A percentile compares a stretch with the other conserved stretches of the same genome.
These are phyloP conservation scores for Planiliza haematocheilus DNA, from an alignment of 2,113 vertebrate genomes.

Conservation along the genomic window DNA sequence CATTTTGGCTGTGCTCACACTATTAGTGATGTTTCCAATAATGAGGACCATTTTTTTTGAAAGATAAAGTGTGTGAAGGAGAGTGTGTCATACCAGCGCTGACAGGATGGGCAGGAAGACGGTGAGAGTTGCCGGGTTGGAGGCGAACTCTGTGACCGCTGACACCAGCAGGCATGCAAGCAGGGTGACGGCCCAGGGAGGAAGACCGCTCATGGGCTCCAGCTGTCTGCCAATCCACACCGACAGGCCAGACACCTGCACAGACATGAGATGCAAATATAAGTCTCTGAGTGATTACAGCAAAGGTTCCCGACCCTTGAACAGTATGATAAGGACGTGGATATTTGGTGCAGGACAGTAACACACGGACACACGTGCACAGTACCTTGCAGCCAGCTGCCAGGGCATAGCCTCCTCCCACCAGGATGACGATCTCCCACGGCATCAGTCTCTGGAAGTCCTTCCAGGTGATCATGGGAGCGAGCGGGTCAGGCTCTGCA, in stretches of 20 bases:
- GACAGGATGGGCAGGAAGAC: conserved; percentile 98
- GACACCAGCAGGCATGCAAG: conserved; percentile 96
- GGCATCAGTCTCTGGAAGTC: conserved; percentile 99
- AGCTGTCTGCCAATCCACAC: conserved; percentile 97
- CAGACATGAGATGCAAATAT: conserved; percentile 10
- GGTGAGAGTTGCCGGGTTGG: conserved; percentile 97
- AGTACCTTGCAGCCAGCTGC: conserved; percentile 97
- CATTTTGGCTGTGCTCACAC: no score
- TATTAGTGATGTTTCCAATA: no score
- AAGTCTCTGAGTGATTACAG: no score
- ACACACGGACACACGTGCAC: background rate
- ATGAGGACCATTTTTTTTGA: no score
- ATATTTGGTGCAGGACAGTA: background rate
- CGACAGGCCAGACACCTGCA: conserved; percentile 91
- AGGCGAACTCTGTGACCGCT: conserved; percentile 95
- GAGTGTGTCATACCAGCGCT: conserved; percentile 86
- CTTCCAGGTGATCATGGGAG: conserved; percentile 97
- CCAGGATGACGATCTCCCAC: conserved; percentile 98
- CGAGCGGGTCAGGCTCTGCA: conserved; percentile 73
- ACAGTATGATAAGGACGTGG: background rate
- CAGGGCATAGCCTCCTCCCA: conserved; percentile 97
- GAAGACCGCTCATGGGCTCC: conserved; percentile 94
- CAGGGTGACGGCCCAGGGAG: conserved; percentile 94
- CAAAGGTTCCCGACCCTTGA: no score
- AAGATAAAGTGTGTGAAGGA: background rate